Percentiles rank a stretch among this genome's conserved stretches.
Evolutionary conservation across 2,888 invertebrate species (phyloP).

Genomic region (Cryptosula pallasiana): DNA sequence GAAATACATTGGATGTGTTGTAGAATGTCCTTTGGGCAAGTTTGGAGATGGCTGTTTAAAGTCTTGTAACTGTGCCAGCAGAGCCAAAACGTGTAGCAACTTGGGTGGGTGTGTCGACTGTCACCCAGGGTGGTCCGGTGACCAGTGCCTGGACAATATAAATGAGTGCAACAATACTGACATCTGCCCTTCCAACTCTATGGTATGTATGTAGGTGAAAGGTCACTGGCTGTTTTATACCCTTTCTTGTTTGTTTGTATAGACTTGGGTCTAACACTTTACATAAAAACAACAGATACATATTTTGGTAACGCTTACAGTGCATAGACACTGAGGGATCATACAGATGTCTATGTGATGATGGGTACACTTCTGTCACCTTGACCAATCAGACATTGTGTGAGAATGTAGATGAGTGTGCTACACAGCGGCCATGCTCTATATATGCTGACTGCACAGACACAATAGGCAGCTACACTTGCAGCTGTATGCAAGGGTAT

Average conservation of each 20-base stretch:
- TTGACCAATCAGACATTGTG: not conserved
- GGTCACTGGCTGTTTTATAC: too few relatives aligned
- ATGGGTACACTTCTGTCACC: not conserved
- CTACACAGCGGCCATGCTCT: not conserved
- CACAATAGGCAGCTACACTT: not conserved
- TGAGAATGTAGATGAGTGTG: not conserved
- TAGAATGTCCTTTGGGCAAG: slow-evolving; percentile 8
- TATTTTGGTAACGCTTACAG: not conserved
- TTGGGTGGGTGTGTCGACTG: slow-evolving; percentile 9
- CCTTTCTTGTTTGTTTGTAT: too few relatives aligned
- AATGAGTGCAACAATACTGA: not conserved
- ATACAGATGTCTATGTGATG: not conserved
- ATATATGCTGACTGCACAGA: not conserved
- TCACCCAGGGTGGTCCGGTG: slow-evolving; percentile 3
- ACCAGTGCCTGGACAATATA: slow-evolving; percentile 6
- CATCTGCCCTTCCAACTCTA: not conserved
- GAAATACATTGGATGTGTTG: too few relatives aligned
- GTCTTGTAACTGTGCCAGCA: slow-evolving; percentile 7
- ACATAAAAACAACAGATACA: too few relatives aligned
- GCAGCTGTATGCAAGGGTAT: not conserved
- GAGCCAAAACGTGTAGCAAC: slow-evolving; percentile 1
- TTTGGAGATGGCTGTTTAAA: not conserved
- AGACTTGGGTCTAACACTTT: too few relatives aligned
- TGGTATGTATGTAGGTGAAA: too few relatives aligned
- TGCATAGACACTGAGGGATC: not conserved